Evolutionary conservation across 2,888 invertebrate genomes (phyloP).

Genomic region (Caenorhabditis plicata): DNA sequence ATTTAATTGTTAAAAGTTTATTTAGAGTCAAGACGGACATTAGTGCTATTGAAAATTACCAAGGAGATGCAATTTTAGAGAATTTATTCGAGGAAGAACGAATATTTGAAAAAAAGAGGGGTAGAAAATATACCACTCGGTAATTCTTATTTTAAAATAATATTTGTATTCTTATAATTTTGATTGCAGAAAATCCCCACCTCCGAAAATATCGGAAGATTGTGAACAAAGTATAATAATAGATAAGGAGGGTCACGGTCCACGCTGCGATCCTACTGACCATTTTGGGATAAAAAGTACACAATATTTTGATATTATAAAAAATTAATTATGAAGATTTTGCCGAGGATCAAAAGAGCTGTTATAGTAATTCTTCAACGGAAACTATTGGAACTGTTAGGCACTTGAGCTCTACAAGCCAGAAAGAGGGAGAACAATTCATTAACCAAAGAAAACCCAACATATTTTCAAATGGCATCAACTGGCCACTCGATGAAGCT

Average conservation of each 20-base stretch:
- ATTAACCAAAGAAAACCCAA: not conserved
- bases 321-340: too few relatives aligned
- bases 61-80: slow-evolving; percentile 60
- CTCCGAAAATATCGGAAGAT: slow-evolving; percentile 11
- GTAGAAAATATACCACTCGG: slow-evolving; percentile 40
- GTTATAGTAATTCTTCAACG: slow-evolving; percentile 17
- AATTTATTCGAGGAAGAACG: slow-evolving; percentile 66
- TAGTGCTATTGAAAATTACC: slow-evolving; percentile 64
- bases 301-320: not conserved
- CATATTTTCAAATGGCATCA: too few relatives aligned
- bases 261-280: slow-evolving; percentile 32
- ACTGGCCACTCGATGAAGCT: slow-evolving; percentile 33
- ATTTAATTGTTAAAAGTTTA: not conserved
- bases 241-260: slow-evolving; percentile 17
- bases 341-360: too few relatives aligned
- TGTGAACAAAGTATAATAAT: slow-evolving; percentile 9
- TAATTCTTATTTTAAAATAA: slow-evolving; percentile 5
- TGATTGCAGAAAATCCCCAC: slow-evolving; percentile 24
- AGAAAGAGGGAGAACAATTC: too few relatives aligned
- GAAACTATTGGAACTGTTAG: slow-evolving; percentile 19
- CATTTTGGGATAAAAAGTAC: slow-evolving; percentile 14
- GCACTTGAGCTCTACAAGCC: too few relatives aligned
- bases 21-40: slow-evolving; percentile 47
- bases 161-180: not conserved
- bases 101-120: slow-evolving; percentile 56